A percentile compares a stretch with the other conserved stretches of the same genome.
Conservation (phyloP, 2,888 invertebrate species). For the Exocentrus adspersus region DNA sequence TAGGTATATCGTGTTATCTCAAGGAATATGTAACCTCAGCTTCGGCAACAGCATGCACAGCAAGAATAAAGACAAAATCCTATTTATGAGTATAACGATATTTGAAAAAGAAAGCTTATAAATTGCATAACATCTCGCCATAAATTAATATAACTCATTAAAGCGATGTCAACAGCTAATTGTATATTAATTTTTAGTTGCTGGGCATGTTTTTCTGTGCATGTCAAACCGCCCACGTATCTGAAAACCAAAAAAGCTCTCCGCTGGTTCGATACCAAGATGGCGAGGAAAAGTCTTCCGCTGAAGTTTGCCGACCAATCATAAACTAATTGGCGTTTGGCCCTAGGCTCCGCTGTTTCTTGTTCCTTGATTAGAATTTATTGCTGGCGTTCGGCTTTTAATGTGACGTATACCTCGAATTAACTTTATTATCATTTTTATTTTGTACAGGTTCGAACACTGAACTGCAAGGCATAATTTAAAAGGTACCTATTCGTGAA, state of each 20-base stretch:
- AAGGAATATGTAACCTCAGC: too few species aligned
- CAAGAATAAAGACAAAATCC: too few species aligned
- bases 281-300: slow-evolving; percentile 26
- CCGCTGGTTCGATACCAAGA: slow-evolving; percentile 24
- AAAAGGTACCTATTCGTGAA: background rate
- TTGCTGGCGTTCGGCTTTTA: slow-evolving; percentile 37
- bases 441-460: slow-evolving; percentile 39
- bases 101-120: background rate
- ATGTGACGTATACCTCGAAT: slow-evolving; percentile 55
- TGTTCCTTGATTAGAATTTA: slow-evolving; percentile 37
- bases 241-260: slow-evolving; percentile 8
- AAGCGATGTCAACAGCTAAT: slow-evolving; percentile 16
- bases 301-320: slow-evolving; percentile 32
- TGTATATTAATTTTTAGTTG: slow-evolving; percentile 20
- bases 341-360: slow-evolving; percentile 28
- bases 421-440: slow-evolving; percentile 56
- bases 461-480: background rate
- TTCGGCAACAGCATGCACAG: too few species aligned
- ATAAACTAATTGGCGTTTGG: slow-evolving; percentile 34
- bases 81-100: too few species aligned
- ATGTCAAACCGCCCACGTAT: slow-evolving; percentile 2
- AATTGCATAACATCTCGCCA: background rate
- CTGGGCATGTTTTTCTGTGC: background rate
- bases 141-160: slow-evolving; percentile 21
- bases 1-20: too few species aligned